These are phyloP conservation scores for Lycaon pictus DNA, from an alignment of 2,113 vertebrate genomes.

Conservation along the genomic window DNA sequence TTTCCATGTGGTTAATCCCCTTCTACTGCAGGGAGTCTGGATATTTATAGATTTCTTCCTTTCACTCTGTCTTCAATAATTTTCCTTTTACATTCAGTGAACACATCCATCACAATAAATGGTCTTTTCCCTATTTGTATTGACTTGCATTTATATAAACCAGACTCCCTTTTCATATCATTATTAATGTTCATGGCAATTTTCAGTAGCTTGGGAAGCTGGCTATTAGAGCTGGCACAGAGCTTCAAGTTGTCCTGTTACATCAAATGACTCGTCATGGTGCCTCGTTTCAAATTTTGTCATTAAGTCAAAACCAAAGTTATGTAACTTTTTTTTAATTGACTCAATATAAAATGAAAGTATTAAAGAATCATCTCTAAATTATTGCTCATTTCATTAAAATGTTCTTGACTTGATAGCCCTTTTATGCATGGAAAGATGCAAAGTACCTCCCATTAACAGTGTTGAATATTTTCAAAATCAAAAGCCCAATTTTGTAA, in stretches of 20 bases:
- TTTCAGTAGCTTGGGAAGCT: slow-evolving; percentile 58
- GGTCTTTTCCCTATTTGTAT: slow-evolving; percentile 40
- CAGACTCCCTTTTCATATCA: slow-evolving; percentile 55
- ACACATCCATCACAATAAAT: slow-evolving; percentile 67
- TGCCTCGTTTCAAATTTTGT: slow-evolving; percentile 59
- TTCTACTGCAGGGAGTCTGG: slow-evolving; percentile 31
- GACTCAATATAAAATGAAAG: slow-evolving; percentile 58
- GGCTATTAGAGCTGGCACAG: neutral
- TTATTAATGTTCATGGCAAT: slow-evolving; percentile 61
- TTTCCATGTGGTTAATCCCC: slow-evolving; percentile 69
- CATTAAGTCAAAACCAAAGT: slow-evolving; percentile 4
- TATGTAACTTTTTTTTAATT: neutral
- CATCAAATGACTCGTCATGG: slow-evolving; percentile 7
- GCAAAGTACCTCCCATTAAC: slow-evolving; percentile 18
- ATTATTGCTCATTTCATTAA: slow-evolving; percentile 57
- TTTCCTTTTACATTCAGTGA: slow-evolving; percentile 64
- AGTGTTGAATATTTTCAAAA: slow-evolving; percentile 41
- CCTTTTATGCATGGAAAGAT: slow-evolving; percentile 17
- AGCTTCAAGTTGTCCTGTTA: slow-evolving; percentile 43
- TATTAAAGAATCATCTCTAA: slow-evolving; percentile 60
- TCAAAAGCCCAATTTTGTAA: slow-evolving; percentile 19
- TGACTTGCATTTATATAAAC: slow-evolving; percentile 65
- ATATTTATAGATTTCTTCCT: slow-evolving; percentile 60
- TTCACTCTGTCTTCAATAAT: slow-evolving; percentile 59
- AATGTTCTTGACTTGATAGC: slow-evolving; percentile 56